These are phyloP conservation scores for Hemibagrus wyckioides DNA, from an alignment of 2,113 vertebrate genomes.

Conservation along the genomic window DNA sequence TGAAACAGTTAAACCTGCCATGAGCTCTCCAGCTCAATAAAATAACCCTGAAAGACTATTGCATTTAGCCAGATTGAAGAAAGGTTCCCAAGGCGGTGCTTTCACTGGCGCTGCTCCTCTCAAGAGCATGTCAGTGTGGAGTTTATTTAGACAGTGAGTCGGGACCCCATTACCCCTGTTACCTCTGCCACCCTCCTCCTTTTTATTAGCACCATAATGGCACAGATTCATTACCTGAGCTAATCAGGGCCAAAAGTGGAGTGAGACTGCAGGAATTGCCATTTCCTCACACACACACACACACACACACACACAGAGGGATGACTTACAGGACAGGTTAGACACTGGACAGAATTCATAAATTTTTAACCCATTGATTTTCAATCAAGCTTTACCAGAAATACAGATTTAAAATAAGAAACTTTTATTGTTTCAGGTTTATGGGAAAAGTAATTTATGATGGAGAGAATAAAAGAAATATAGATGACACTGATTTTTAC, in stretches of 20 bases:
- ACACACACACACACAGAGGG: slow-evolving; percentile 40
- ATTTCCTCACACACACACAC: slow-evolving; percentile 74
- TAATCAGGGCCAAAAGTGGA: slow-evolving; percentile 92
- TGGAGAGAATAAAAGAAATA: not conserved
- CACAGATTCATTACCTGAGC: slow-evolving; percentile 85
- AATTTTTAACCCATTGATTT: not conserved
- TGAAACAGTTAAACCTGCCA: slow-evolving; percentile 8
- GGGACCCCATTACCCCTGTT: slow-evolving; percentile 61
- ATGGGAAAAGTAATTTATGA: not conserved
- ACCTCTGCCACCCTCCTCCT: slow-evolving; percentile 57
- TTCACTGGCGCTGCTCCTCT: slow-evolving; percentile 39
- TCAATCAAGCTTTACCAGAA: not conserved
- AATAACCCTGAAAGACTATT: slow-evolving; percentile 30
- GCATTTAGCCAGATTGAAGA: slow-evolving; percentile 12
- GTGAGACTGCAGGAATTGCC: slow-evolving; percentile 83
- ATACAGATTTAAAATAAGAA: not conserved
- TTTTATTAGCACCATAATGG: slow-evolving; percentile 78
- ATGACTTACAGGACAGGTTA: slow-evolving; percentile 55
- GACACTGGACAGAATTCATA: not conserved
- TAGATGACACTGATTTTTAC: too few relatives aligned
- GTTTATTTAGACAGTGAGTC: slow-evolving; percentile 65
- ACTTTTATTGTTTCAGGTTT: not conserved
- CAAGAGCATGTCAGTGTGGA: slow-evolving; percentile 53
- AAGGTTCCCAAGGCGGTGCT: slow-evolving; percentile 28
- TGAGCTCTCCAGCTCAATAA: slow-evolving; percentile 36